Evolutionary conservation across 2,888 invertebrate genomes (phyloP).

Genomic region (Drepana falcataria): DNA sequence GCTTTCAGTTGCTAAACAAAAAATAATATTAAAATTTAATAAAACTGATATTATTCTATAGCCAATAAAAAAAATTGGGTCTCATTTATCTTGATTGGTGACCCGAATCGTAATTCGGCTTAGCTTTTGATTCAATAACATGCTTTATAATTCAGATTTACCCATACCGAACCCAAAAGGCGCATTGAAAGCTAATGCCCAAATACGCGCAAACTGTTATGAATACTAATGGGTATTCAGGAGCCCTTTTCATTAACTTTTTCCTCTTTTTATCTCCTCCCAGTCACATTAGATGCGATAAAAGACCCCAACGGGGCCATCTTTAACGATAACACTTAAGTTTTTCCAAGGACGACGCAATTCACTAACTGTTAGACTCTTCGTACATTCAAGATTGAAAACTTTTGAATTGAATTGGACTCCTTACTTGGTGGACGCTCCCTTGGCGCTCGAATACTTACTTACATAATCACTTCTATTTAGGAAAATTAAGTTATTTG

Average conservation of each 20-base stretch:
- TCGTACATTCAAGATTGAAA: constrained; percentile 31
- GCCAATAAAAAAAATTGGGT: not conserved
- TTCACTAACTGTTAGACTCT: constrained; percentile 19
- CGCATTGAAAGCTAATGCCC: not conserved
- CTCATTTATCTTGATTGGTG: not conserved
- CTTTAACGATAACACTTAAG: constrained; percentile 6
- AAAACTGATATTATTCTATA: not conserved
- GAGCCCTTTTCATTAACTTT: constrained; percentile 7
- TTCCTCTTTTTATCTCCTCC: constrained; percentile 2
- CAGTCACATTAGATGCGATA: constrained; percentile 3
- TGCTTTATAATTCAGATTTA: not conserved
- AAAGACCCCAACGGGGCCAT: constrained; percentile 5
- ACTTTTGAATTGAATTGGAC: constrained; percentile 61
- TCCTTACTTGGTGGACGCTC: constrained; percentile 29
- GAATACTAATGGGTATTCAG: not conserved
- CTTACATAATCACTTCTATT: constrained; percentile 41
- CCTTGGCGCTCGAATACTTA: constrained; percentile 24
- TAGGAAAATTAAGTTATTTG: constrained; percentile 5
- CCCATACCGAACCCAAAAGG: not conserved
- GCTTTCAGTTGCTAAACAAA: too few species aligned
- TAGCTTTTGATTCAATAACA: not conserved
- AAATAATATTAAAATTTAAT: too few species aligned
- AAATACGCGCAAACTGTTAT: not conserved
- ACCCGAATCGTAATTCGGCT: not conserved
- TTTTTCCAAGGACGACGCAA: constrained; percentile 7